A percentile compares a stretch with the other conserved stretches of the same genome.
These are phyloP conservation scores for Galeopterus variegatus DNA, from an alignment of 2,113 vertebrate species.

Conservation along the genomic window DNA sequence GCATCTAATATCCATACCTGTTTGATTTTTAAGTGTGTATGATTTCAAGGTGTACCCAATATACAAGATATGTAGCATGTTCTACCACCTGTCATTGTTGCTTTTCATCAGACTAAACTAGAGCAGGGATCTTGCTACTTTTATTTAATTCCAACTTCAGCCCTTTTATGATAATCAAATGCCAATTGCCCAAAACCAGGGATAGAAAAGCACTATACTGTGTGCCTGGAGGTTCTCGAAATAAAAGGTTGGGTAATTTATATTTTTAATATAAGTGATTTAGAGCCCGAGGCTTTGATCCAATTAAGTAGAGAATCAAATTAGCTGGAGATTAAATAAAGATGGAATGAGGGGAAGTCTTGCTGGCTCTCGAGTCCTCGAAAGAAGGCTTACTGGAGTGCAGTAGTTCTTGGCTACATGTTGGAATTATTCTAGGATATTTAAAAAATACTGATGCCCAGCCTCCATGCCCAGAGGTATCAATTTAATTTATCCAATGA, in stretches of 20 bases:
- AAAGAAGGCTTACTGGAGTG: neutral
- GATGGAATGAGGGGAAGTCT: conserved; percentile 64
- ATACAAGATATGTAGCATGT: neutral
- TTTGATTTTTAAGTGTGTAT: conserved; percentile 1
- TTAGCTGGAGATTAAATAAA: conserved; percentile 79
- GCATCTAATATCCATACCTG: neutral
- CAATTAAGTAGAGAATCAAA: conserved; percentile 80
- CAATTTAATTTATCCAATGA: neutral
- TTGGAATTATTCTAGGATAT: neutral
- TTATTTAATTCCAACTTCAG: conserved; percentile 79
- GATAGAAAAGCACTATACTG: conserved; percentile 61
- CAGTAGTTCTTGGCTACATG: neutral
- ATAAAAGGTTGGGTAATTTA: conserved; percentile 83
- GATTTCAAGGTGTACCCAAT: conserved; percentile 37
- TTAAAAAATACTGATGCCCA: conserved; percentile 4
- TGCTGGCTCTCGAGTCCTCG: conserved; percentile 63
- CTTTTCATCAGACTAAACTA: conserved; percentile 62
- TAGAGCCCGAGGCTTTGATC: conserved; percentile 79
- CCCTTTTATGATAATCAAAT: conserved; percentile 84
- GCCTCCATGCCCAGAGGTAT: neutral
- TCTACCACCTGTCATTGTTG: conserved; percentile 1
- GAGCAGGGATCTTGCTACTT: conserved; percentile 47
- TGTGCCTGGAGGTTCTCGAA: conserved; percentile 69
- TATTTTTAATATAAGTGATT: conserved; percentile 85
- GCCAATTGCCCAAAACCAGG: conserved; percentile 71